Evolutionary conservation across 2,113 vertebrate species (phyloP).

Genomic region (Tragulus kanchil): DNA sequence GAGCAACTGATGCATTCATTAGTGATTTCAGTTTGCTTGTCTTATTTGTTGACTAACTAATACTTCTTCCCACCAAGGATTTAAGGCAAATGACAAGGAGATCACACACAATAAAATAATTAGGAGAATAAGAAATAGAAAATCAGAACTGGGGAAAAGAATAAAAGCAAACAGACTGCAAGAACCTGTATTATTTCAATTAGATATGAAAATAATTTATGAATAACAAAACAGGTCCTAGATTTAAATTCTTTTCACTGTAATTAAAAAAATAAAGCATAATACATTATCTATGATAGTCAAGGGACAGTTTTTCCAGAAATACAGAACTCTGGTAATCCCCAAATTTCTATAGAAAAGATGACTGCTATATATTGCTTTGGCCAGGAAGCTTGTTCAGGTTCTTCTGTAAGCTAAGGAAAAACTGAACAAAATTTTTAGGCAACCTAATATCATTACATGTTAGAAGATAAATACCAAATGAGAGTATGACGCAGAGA

Average conservation of each 20-base stretch:
- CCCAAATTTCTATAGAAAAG: neutral
- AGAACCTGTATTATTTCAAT: neutral
- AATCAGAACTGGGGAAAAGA: slow-evolving; percentile 17
- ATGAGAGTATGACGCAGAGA: neutral
- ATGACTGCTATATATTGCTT: neutral
- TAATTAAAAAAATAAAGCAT: neutral
- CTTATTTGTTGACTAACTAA: slow-evolving; percentile 34
- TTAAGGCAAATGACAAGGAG: neutral
- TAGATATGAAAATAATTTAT: slow-evolving; percentile 15
- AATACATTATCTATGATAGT: neutral
- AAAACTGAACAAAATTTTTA: neutral
- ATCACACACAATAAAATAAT: slow-evolving; percentile 8
- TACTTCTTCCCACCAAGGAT: slow-evolving; percentile 21
- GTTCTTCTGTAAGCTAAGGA: neutral
- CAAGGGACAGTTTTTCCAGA: slow-evolving; percentile 35
- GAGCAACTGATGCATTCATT: neutral
- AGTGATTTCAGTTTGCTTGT: slow-evolving; percentile 15
- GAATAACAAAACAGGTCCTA: neutral
- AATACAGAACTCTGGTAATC: neutral
- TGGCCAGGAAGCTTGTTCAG: neutral
- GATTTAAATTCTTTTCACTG: slow-evolving; percentile 33
- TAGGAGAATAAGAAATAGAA: slow-evolving; percentile 17
- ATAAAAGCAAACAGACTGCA: neutral
- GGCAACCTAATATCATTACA: neutral
- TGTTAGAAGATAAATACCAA: slow-evolving; percentile 22